A percentile compares a stretch with the other conserved stretches of the same genome.
These are phyloP conservation scores for Heliothis peltigera DNA, from an alignment of 2,888 invertebrate species.

Conservation along the genomic window DNA sequence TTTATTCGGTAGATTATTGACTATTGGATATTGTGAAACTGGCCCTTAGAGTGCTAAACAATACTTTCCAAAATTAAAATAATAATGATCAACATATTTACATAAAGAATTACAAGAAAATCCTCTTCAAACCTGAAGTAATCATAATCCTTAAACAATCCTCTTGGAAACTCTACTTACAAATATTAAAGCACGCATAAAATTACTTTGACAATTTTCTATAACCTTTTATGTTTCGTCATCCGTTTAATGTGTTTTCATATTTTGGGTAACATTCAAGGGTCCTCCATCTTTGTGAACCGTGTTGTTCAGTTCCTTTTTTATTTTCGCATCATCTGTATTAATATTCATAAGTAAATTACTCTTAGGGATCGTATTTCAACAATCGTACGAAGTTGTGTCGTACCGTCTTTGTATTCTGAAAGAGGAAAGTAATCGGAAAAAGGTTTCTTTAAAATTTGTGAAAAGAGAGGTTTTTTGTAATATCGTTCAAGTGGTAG, in stretches of 20 bases:
- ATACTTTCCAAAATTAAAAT: not conserved
- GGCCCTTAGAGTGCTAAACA: too few relatives aligned
- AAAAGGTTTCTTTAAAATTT: slow-evolving; percentile 9
- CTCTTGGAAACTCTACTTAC: slow-evolving; percentile 68
- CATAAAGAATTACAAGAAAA: slow-evolving; percentile 15
- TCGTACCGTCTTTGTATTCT: slow-evolving; percentile 31
- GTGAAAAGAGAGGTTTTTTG: not conserved
- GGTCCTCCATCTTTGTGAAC: slow-evolving; percentile 76
- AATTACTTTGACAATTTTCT: slow-evolving; percentile 74
- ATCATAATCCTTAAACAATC: slow-evolving; percentile 28
- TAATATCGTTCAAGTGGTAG: not conserved
- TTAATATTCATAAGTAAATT: slow-evolving; percentile 90
- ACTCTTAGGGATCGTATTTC: slow-evolving; percentile 66
- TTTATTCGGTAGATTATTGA: too few relatives aligned
- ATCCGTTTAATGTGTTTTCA: slow-evolving; percentile 87
- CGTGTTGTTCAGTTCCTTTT: slow-evolving; percentile 73
- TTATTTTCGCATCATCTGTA: slow-evolving; percentile 76
- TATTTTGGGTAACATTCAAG: slow-evolving; percentile 76
- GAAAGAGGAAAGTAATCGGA: slow-evolving; percentile 36
- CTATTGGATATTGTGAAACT: too few relatives aligned
- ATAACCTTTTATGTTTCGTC: slow-evolving; percentile 83
- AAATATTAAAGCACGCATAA: slow-evolving; percentile 85
- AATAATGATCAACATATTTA: not conserved
- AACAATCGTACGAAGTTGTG: slow-evolving; percentile 33
- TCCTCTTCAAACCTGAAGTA: slow-evolving; percentile 10